Evolutionary conservation across 37 sponge, comb jelly and placozoan species (phyloP), one percentile per base, ranked within the genome.

Genomic region (Spongilla lacustris): DNA sequence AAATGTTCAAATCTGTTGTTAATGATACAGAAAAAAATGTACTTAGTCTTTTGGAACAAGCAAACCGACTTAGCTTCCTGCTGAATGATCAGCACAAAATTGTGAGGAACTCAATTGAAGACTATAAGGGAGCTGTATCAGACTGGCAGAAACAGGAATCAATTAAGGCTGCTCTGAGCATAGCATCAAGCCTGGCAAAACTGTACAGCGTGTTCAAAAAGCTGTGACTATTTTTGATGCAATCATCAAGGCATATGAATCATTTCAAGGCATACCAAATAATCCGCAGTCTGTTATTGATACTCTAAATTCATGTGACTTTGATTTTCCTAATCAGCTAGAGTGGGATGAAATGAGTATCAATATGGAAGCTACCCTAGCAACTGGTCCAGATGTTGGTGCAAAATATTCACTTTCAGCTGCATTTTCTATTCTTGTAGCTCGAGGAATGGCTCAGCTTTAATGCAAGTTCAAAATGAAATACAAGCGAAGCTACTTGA

Each of bases 361-460:
- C 6, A 37, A 76, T 38, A 76, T 76, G 78, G 78, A 76, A 31
- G 78, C 78, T 76, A 38, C 41, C 30, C 37, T 76, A 9, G 46
- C 4, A 38, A 76, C 36, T 34, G 78, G 37, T 38, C 78, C 78
- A 11, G 27, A 33, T 34, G 36, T 76, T 31, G 5, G 37, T 11
- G 78, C 36, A 27, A 76, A 76, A 76, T 31, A 26, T 35, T 4
- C 78, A 3, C 78, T 76, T 37, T 76, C 78, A 11, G 78, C 78
- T 11, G 78, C 32, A 38, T 76, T 76, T 37, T 4, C 78, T 8
- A 76, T 76, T 76, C 78, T 76, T 76, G 78, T 76, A 26, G 46
- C 9, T 38, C 78, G 78, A 33, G 78, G 78, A 33, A 76, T 11
- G 30, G n/a, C n/a, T n/a, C n/a, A n/a, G 78, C 78, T 38, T 9